A percentile compares a stretch with the other conserved stretches of the same genome.
phyloP scores from a whole-genome alignment of 2,888 invertebrate species.

The Chymomyza fuscimana region DNA sequence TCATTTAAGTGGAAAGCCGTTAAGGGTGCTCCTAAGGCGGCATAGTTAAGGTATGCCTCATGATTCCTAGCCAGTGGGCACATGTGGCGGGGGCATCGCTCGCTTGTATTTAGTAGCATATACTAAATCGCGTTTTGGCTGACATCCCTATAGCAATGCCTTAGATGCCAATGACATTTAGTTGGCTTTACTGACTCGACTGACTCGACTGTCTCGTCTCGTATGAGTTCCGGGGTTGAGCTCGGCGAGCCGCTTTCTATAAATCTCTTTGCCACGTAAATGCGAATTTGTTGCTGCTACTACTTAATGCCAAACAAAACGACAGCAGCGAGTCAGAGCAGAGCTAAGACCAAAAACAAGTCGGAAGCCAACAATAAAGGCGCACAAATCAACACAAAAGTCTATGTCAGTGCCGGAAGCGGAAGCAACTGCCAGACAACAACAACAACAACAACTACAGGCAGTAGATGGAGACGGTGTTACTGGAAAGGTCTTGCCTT shows the following conservation, averaged over 20 bases:
- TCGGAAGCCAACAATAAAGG: conserved; percentile 31
- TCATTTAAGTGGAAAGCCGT: conserved; percentile 1
- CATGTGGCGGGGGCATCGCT: background rate
- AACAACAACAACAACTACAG: conserved; percentile 13
- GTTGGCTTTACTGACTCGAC: conserved; percentile 22
- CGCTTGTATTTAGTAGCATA: background rate
- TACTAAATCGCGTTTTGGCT: conserved; percentile 63
- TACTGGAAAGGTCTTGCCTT: background rate
- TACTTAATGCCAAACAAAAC: conserved; percentile 63
- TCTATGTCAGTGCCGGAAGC: conserved; percentile 57
- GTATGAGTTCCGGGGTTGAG: background rate
- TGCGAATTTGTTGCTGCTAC: conserved; percentile 40
- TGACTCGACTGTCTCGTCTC: background rate
- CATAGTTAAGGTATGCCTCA: background rate
- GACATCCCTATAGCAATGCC: conserved; percentile 10
- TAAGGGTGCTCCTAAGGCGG: background rate
- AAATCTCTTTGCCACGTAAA: conserved; percentile 24
- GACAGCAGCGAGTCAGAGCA: conserved; percentile 11
- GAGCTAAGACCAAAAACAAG: background rate
- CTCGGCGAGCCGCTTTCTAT: conserved; percentile 14
- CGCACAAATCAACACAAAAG: conserved; percentile 64
- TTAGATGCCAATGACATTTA: conserved; percentile 53
- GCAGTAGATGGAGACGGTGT: background rate
- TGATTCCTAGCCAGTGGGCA: background rate
- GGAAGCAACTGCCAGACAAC: conserved; percentile 49